These are phyloP conservation scores for Mylabris phalerata DNA, from an alignment of 1,140 invertebrate species.

Conservation along the genomic window DNA sequence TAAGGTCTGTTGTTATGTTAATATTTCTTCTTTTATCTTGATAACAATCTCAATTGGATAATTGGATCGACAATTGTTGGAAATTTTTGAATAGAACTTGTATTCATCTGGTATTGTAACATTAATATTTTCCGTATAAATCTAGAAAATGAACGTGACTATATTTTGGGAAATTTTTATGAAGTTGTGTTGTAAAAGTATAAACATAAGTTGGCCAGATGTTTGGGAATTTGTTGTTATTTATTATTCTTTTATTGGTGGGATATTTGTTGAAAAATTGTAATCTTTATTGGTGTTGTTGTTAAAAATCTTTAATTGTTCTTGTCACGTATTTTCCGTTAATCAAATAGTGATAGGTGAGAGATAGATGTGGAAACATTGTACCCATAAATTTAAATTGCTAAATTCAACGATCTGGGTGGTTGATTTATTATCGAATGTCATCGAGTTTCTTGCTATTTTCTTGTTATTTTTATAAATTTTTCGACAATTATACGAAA, in stretches of 20 bases:
- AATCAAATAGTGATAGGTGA: conserved; percentile 13
- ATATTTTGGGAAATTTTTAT: too few relatives aligned
- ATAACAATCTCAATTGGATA: conserved; percentile 17
- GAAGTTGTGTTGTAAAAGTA: too few relatives aligned
- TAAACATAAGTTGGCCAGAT: too few relatives aligned
- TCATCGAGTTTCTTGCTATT: neutral
- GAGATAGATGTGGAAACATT: neutral
- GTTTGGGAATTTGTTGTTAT: neutral
- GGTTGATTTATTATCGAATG: conserved; percentile 7
- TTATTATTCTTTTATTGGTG: neutral
- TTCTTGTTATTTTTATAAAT: too few relatives aligned
- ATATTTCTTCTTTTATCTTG: conserved; percentile 3
- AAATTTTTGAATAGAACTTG: neutral
- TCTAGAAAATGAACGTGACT: too few relatives aligned
- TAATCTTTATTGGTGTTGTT: neutral
- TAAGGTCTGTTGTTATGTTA: conserved; percentile 12
- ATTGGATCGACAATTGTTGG: conserved; percentile 20
- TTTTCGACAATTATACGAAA: too few relatives aligned
- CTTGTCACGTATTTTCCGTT: conserved; percentile 15
- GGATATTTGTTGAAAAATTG: neutral
- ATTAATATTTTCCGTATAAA: too few relatives aligned
- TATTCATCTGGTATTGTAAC: too few relatives aligned
- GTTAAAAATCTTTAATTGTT: conserved; percentile 3
- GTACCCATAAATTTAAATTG: conserved; percentile 10
- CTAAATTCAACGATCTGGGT: neutral